These are phyloP conservation scores for Seriola aureovittata DNA, from an alignment of 2,113 vertebrate genomes.

Conservation along the genomic window DNA sequence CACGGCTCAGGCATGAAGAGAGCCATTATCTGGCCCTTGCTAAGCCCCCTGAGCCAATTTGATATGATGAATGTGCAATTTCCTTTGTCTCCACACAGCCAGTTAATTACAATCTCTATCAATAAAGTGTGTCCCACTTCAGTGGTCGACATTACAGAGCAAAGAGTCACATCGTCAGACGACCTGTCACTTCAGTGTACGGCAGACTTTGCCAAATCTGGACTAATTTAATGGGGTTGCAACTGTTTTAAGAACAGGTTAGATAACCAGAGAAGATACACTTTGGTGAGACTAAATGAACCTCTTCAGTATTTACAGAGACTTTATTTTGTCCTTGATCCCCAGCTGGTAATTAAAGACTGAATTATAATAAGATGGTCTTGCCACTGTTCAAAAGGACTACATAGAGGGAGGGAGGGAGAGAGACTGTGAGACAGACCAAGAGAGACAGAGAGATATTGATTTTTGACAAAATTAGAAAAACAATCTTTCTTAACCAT, in stretches of 20 bases:
- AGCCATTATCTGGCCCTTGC: slow-evolving; percentile 71
- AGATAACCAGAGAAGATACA: slow-evolving; percentile 63
- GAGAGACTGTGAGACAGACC: slow-evolving; percentile 31
- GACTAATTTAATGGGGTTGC: slow-evolving; percentile 56
- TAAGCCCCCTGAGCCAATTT: slow-evolving; percentile 73
- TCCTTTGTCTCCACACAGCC: slow-evolving; percentile 78
- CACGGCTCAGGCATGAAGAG: slow-evolving; percentile 70
- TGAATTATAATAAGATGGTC: slow-evolving; percentile 63
- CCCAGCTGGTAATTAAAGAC: slow-evolving; percentile 61
- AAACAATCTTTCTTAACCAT: slow-evolving; percentile 60
- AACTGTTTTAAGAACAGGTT: slow-evolving; percentile 58
- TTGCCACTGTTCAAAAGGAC: slow-evolving; percentile 50
- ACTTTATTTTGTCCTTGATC: slow-evolving; percentile 65
- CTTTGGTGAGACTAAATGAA: slow-evolving; percentile 64
- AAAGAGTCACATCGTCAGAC: slow-evolving; percentile 64
- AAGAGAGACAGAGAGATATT: slow-evolving; percentile 43
- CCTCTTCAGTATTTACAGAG: slow-evolving; percentile 65
- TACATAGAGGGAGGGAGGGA: slow-evolving; percentile 32
- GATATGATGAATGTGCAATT: slow-evolving; percentile 85
- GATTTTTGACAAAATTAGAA: slow-evolving; percentile 62
- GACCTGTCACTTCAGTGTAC: slow-evolving; percentile 59
- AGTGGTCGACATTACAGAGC: slow-evolving; percentile 64
- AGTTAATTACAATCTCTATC: slow-evolving; percentile 82
- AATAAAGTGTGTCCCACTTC: slow-evolving; percentile 75
- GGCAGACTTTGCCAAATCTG: slow-evolving; percentile 42